A percentile compares a stretch with the other conserved stretches of the same genome.
Conservation (phyloP, 2,888 invertebrate genomes). For the Toxonevra muliebris region DNA sequence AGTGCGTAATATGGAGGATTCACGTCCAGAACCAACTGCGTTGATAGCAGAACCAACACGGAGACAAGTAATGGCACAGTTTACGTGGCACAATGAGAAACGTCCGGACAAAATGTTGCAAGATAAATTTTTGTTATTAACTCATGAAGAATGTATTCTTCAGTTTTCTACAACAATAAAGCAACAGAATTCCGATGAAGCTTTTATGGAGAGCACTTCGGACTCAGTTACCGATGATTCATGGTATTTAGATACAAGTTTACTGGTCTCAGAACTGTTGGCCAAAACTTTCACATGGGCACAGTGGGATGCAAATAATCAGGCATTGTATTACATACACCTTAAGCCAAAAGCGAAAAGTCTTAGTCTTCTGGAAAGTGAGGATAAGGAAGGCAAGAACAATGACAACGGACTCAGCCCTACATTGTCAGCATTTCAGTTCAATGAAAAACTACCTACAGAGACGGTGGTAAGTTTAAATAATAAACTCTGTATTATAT, state of each 20-base stretch:
- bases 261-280: constrained; percentile 68
- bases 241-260: constrained; percentile 69
- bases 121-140: constrained; percentile 77
- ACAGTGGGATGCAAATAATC: constrained; percentile 79
- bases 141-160: constrained; percentile 76
- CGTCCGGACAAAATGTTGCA: constrained; percentile 57
- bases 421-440: constrained; percentile 83
- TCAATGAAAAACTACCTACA: constrained; percentile 85
- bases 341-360: constrained; percentile 76
- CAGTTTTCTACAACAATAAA: constrained; percentile 62
- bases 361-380: constrained; percentile 70
- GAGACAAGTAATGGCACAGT: constrained; percentile 83
- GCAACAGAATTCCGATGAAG: constrained; percentile 39
- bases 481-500: neutral
- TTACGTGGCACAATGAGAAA: constrained; percentile 65
- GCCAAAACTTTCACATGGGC: constrained; percentile 85
- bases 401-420: constrained; percentile 70
- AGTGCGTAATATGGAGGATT: constrained; percentile 52
- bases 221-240: constrained; percentile 49
- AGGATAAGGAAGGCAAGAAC: constrained; percentile 52
- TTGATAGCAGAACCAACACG: constrained; percentile 68
- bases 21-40: constrained; percentile 34
- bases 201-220: constrained; percentile 19
- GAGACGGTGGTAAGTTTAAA: constrained; percentile 79
- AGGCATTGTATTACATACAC: constrained; percentile 86